Conservation (phyloP, 2,113 vertebrate genomes). For the Pyxicephalus adspersus region DNA sequence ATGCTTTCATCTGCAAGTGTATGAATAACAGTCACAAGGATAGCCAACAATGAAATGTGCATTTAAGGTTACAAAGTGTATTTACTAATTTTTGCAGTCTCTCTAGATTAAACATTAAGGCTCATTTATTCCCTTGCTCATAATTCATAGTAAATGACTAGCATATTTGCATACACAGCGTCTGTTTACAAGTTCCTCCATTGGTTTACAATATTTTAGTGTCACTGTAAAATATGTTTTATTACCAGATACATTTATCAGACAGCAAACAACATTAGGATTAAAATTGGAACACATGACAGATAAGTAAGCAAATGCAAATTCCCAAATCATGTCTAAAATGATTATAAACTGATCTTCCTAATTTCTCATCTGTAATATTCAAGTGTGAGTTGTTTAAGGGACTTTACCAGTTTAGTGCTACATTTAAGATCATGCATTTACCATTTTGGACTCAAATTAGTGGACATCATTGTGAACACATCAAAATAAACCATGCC, state of each 20-base stretch:
- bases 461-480: too few species aligned
- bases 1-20: conserved; percentile 65
- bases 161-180: not conserved
- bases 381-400: too few species aligned
- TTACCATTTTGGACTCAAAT: too few species aligned
- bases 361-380: too few species aligned
- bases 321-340: too few species aligned
- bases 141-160: not conserved
- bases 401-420: too few species aligned
- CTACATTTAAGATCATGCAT: too few species aligned
- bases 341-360: too few species aligned
- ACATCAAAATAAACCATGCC: too few species aligned
- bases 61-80: conserved; percentile 17
- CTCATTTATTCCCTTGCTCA: not conserved
- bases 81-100: conserved; percentile 17
- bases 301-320: not conserved
- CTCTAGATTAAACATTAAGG: not conserved
- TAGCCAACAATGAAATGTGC: conserved; percentile 1
- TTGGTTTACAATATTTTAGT: not conserved
- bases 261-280: not conserved
- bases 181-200: too few species aligned
- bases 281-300: not conserved
- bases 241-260: not conserved
- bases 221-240: not conserved
- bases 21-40: conserved; percentile 59